These are phyloP conservation scores for Heliornis fulica DNA, from an alignment of 2,113 vertebrate species.

Conservation along the genomic window DNA sequence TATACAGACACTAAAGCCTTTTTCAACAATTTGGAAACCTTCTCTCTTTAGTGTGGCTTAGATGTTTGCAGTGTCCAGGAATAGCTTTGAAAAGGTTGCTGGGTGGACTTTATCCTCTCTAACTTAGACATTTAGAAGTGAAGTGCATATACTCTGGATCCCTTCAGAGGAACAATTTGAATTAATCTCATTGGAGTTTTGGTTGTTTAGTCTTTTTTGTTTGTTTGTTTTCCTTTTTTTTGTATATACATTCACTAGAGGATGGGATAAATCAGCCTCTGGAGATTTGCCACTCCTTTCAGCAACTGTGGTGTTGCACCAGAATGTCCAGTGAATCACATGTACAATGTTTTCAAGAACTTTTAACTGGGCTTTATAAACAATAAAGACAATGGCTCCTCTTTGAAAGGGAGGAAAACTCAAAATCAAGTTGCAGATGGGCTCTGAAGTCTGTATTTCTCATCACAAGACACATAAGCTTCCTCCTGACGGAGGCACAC, in stretches of 20 bases:
- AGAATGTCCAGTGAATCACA: background rate
- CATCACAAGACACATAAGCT: rapidly evolving
- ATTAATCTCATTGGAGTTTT: background rate
- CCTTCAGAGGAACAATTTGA: background rate
- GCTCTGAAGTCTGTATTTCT: background rate
- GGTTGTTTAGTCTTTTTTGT: background rate
- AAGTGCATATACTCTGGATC: background rate
- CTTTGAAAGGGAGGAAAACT: background rate
- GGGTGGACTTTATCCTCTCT: background rate
- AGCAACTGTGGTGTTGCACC: background rate
- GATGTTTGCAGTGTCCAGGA: background rate
- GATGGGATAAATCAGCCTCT: background rate
- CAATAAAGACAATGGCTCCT: background rate
- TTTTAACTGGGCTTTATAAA: background rate
- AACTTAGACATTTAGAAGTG: background rate
- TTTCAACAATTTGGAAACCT: background rate
- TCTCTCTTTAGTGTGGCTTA: background rate
- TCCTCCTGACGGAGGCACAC: background rate
- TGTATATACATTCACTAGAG: background rate
- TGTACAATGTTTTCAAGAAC: background rate
- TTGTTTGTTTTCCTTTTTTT: background rate
- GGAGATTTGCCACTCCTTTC: background rate
- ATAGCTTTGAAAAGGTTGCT: background rate
- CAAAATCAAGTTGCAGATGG: background rate
- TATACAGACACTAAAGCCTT: background rate